Evolutionary conservation across 2,888 invertebrate species (phyloP), one percentile per base, ranked within the genome.

Genomic region (Shargacucullia verbasci): DNA sequence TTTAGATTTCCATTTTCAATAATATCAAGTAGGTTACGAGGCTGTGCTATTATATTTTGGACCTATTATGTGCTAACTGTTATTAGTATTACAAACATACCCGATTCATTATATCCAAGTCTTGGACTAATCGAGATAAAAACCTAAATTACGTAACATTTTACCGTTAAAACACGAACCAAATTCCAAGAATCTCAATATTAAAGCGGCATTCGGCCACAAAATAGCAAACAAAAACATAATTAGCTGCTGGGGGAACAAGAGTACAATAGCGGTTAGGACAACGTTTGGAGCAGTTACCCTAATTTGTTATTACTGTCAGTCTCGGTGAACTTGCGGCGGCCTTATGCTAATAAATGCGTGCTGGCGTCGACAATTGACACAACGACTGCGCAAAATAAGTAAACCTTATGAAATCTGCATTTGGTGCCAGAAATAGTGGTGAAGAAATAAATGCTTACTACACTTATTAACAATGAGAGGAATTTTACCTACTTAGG

Each of bases 221-320:
- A 85, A 89, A 90, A 86, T 84, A 87, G 80, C 88, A 89, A 92
- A 91, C 90, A 91, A 91, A 91, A 91, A 88, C 86, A 88, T 85
- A 91, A 91, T 90, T 91, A 90, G 84, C 81, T 78, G 78, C 60
- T 72, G n/a, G 73, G 68, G 87, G 86, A 78, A 79, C 76, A 79
- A 73, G 73, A 79, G 72, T 67, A 90, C 87, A 90, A 90, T 87
- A 77, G 83, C 79, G 79, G 70, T 73, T 75, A 61, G 77, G 83
- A 80, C 83, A 83, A 78, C 79, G 78, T 79, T 85, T 73, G 79
- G 82, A 72, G 73, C 79, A 83, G 83, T 84, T 86, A 91, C 91
- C 92, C 91, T 90, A 90, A 91, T 90, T 91, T 89, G 89, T 90
- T 88, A 88, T 85, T 85, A 83, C 85, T 88, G 88, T 82, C 88